A percentile compares a stretch with the other conserved stretches of the same genome.
phyloP scores from a whole-genome alignment of 2,888 invertebrate species.

The Drosophila birchii region DNA sequence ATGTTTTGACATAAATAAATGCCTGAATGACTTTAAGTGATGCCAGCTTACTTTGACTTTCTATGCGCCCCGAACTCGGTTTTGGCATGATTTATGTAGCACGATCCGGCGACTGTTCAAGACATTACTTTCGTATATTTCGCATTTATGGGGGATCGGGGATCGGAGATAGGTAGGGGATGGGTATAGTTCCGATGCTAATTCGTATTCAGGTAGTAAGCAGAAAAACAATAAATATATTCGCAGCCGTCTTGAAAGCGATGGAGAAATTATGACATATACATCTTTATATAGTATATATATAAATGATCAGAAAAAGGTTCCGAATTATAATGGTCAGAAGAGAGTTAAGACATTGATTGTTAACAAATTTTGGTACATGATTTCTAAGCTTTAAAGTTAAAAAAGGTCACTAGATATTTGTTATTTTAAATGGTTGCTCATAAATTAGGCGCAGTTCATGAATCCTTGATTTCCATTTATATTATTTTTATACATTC shows the following conservation, averaged over 20 bases:
- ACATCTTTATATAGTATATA: neutral
- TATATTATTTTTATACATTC: neutral
- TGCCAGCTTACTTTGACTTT: constrained; percentile 75
- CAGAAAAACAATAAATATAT: constrained; percentile 40
- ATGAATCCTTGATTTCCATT: too few species aligned
- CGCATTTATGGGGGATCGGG: constrained; percentile 19
- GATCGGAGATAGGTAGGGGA: constrained; percentile 8
- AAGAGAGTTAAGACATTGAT: constrained; percentile 1
- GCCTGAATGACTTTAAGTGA: constrained; percentile 83
- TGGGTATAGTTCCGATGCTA: constrained; percentile 27
- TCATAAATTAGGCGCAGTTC: too few species aligned
- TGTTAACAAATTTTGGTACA: neutral
- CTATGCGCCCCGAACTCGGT: constrained; percentile 65
- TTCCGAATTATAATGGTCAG: constrained; percentile 2
- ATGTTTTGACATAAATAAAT: constrained; percentile 85
- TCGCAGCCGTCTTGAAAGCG: constrained; percentile 19
- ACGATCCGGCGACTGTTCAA: constrained; percentile 62
- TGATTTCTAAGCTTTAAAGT: neutral
- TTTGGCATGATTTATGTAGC: constrained; percentile 76
- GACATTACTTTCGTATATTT: constrained; percentile 41
- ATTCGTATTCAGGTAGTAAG: constrained; percentile 45
- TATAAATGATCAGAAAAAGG: constrained; percentile 8
- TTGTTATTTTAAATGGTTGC: too few species aligned
- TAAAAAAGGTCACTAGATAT: too few species aligned
- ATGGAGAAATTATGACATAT: constrained; percentile 18